Evolutionary conservation across 2,113 vertebrate genomes (phyloP), one percentile per base, ranked within the genome.

Genomic region (Aegithalos caudatus): DNA sequence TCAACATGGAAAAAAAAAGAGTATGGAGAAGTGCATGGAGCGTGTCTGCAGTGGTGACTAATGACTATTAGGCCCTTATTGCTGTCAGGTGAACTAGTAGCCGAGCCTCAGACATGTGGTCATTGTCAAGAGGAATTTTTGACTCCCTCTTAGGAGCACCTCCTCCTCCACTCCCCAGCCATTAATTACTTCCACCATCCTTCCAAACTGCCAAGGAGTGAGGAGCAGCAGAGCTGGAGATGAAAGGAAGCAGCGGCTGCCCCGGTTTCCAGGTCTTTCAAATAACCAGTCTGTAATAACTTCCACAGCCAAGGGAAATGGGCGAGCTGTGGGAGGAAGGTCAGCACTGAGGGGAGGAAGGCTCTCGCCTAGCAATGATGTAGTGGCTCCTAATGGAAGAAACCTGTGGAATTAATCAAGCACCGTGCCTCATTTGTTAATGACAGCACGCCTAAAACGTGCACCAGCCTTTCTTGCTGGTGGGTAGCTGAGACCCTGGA

Each of bases 51-150:
- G 72, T 86, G 91, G 90, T 93, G 91, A 94, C 88, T 89, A 93
- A 96, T 95, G 82, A 77, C 94, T 94, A 71, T 89, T 95, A 94
- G 94, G 57, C 93, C 81, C 85, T 96, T 95, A 97, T 88, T 92
- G 90, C 93, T 94, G 94, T 97, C 96, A 97, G 85, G 93, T 96
- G 95, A 95, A 93, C 81, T 93, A 47, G 96, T 97, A 97, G 96
- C 95, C 1, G 20, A 95, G 92, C 64, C 81, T 94, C 82, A 94
- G 73, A 92, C 98, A 98, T 96, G 98, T 98, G 98, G 97, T 97
- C 98, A 97, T 97, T 76, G 88, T 98, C 98, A 98, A 98, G 86
- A 94, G 91, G 94, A 94, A 97, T 98, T 98, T 98, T 98, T 98
- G 98, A 98, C 98, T 98, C 92, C 65, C 93, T 86, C 86, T 93